Conservation (phyloP, 2,113 vertebrate genomes). For the Willisornis vidua region DNA sequence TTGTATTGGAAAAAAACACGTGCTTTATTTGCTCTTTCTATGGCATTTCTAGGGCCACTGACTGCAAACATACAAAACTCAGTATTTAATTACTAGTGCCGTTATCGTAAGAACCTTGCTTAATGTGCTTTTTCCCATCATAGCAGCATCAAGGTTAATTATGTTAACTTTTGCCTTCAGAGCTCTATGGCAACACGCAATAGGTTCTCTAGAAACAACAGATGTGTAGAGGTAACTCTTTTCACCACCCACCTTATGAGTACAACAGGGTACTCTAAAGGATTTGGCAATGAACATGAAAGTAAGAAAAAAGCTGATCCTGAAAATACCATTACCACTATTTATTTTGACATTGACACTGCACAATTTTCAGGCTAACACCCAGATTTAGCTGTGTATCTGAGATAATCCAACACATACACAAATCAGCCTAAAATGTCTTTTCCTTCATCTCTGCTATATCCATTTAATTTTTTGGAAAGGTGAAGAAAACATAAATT, state of each 20-base stretch:
- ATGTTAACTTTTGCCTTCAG: constrained; percentile 51
- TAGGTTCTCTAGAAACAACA: constrained; percentile 53
- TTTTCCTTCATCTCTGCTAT: constrained; percentile 55
- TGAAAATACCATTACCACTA: constrained; percentile 75
- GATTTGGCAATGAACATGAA: constrained; percentile 65
- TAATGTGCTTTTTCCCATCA: neutral
- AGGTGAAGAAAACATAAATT: constrained; percentile 72
- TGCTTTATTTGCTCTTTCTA: constrained; percentile 19
- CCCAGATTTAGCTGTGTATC: constrained; percentile 70
- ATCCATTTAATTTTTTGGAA: constrained; percentile 70
- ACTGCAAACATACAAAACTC: constrained; percentile 2
- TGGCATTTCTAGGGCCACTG: neutral
- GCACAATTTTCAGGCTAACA: constrained; percentile 71
- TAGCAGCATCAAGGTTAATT: constrained; percentile 9
- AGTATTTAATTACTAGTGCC: constrained; percentile 10
- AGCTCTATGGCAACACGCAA: neutral
- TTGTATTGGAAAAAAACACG: neutral
- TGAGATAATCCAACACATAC: constrained; percentile 70
- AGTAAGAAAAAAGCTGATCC: constrained; percentile 52
- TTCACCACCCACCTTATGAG: constrained; percentile 69
- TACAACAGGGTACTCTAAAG: constrained; percentile 63
- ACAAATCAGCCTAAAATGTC: constrained; percentile 51
- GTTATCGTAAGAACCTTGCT: constrained; percentile 22
- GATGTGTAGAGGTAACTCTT: constrained; percentile 23
- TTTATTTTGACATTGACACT: constrained; percentile 78